Base-by-base conservation (phyloP, 2,797 vertebrate genomes). In the Okamejei kenojei region DNA sequence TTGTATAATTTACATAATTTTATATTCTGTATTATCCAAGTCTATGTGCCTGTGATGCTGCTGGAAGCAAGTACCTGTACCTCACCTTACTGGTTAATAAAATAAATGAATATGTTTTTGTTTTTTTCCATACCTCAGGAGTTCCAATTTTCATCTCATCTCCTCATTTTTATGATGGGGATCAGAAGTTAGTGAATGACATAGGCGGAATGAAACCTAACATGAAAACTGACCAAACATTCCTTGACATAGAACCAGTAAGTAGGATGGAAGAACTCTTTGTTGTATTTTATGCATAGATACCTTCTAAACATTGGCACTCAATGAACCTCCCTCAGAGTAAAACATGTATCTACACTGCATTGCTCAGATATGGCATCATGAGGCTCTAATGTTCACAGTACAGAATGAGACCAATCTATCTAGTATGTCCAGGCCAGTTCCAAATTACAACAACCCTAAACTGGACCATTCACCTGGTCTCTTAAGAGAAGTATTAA, bases 141-240 rank as follows among this genome's bases (percentile, higher is more conserved):
- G 90, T 17, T 7, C 90, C 90, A 17, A 17, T 92, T 63, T 54
- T 92, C 71, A 76, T 92, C 13, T 92, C 90, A 10, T n/a, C 38
- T 54, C 90, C 90, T 74, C 90, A 92, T 74, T 92, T 92, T 92
- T 92, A 92, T 45, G 54, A 76, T 29, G 90, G 71, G 38, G 90
- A 92, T 76, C 38, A 54, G 71, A 74, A n/a, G 11, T 54, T 92
- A 76, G 90, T 92, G 71, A 76, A 1, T 26, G 90, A 76, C 71
- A 92, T 92, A 1, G 38, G 6, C 6, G 90, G 90, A 76, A 54
- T 92, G 68, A n/a, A 92, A 45, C 90, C 90, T 19, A 32, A 76
- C 76, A 76, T 15, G 38, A 38, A 74, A 92, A 7, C 23, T 76
- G 68, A 92, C 23, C 90, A 58, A 45, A 76, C 90, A 13, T 92